Evolutionary conservation across 1,140 invertebrate genomes (phyloP).

Genomic region (Mylabris phalerata): DNA sequence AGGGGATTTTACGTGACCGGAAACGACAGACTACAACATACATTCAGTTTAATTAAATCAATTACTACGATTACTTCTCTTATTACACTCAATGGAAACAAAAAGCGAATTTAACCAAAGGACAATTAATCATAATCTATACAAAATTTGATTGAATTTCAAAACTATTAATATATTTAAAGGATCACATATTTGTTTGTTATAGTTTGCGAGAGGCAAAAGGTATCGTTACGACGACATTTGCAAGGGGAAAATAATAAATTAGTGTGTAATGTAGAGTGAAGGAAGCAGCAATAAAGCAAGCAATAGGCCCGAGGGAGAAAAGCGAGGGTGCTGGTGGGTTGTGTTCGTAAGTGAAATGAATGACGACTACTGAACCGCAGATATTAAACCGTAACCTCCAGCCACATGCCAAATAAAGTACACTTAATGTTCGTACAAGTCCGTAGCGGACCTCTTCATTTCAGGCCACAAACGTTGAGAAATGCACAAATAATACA

Average conservation of each 20-base stretch:
- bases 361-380: slow-evolving; percentile 41
- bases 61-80: slow-evolving; percentile 11
- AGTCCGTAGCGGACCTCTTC: slow-evolving; percentile 29
- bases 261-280: slow-evolving; percentile 21
- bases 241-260: slow-evolving; percentile 9
- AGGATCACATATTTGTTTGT: too few relatives aligned
- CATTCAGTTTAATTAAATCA: slow-evolving; percentile 6
- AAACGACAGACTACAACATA: slow-evolving; percentile 6
- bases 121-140: too few relatives aligned
- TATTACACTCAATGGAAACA: slow-evolving; percentile 8
- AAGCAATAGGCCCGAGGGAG: slow-evolving; percentile 32
- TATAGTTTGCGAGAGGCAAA: too few relatives aligned
- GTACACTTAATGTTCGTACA: slow-evolving; percentile 37
- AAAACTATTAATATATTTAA: too few relatives aligned
- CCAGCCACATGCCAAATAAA: slow-evolving; percentile 40
- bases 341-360: slow-evolving; percentile 37
- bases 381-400: slow-evolving; percentile 41
- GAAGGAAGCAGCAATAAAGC: slow-evolving; percentile 27
- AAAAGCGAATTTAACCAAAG: slow-evolving; percentile 1
- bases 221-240: not conserved
- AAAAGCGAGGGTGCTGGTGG: slow-evolving; percentile 15
- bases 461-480: slow-evolving; percentile 21
- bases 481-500: slow-evolving; percentile 23
- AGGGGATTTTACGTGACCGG: slow-evolving; percentile 12
- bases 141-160: too few relatives aligned